Conservation (phyloP, 2,888 invertebrate species). For the Chaetogeoica ovagalla region DNA sequence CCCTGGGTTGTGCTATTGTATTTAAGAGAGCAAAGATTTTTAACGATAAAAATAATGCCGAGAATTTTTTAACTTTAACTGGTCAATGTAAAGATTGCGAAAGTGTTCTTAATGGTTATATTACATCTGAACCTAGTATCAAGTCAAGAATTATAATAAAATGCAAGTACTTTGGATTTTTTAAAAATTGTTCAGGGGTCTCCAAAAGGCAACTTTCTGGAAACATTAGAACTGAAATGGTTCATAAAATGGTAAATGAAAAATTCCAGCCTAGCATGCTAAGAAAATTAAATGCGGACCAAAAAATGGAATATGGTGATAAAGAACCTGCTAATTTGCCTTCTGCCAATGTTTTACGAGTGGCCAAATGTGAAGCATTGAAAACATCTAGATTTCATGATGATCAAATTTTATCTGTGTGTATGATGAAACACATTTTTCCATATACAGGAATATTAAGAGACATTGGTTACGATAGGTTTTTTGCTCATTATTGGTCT, state of each 20-base stretch:
- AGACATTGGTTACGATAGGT: constrained; percentile 23
- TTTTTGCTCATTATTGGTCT: constrained; percentile 36
- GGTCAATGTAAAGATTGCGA: neutral
- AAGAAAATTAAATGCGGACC: neutral
- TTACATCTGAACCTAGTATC: neutral
- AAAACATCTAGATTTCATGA: constrained; percentile 9
- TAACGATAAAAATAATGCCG: neutral
- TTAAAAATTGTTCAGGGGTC: neutral
- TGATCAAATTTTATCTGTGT: constrained; percentile 26
- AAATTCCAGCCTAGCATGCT: constrained; percentile 14
- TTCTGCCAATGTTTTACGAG: neutral
- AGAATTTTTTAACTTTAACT: neutral
- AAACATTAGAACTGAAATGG: neutral
- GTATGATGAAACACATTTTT: constrained; percentile 7
- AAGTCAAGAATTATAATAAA: neutral
- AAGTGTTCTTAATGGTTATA: neutral
- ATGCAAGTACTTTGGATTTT: neutral
- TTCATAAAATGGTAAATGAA: neutral
- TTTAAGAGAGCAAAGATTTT: constrained; percentile 9
- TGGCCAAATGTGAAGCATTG: neutral
- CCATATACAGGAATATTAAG: constrained; percentile 16
- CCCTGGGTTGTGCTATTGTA: neutral
- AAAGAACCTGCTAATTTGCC: neutral
- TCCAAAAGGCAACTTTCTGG: neutral
- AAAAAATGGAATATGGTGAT: constrained; percentile 6